Conservation (phyloP, 2,888 invertebrate species). For the Melipona bicolor region DNA sequence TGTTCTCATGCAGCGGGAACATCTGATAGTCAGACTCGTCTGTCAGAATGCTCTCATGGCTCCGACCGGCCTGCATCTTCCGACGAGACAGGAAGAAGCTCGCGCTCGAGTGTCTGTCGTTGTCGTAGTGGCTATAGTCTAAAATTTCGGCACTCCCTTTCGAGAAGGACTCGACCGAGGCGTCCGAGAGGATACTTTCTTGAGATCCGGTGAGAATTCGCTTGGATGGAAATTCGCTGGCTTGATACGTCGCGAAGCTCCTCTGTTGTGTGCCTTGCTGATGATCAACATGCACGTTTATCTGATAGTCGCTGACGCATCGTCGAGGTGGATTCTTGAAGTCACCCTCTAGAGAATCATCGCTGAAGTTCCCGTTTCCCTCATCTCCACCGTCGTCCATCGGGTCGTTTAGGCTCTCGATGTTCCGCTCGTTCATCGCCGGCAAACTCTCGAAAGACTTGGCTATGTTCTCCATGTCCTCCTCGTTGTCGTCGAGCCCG, state of each 20-base stretch:
- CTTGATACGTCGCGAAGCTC: conserved; percentile 69
- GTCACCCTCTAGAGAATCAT: conserved; percentile 90
- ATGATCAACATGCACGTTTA: conserved; percentile 85
- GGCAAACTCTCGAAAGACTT: conserved; percentile 82
- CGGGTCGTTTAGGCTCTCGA: conserved; percentile 74
- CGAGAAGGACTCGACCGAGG: conserved; percentile 79
- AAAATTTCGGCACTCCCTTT: conserved; percentile 79
- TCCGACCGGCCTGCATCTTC: conserved; percentile 87
- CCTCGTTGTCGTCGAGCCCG: conserved; percentile 86
- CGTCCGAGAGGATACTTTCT: conserved; percentile 81
- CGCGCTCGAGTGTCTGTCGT: conserved; percentile 86
- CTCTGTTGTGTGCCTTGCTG: conserved; percentile 58
- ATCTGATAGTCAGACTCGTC: conserved; percentile 89
- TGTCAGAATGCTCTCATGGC: conserved; percentile 92
- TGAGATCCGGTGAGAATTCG: conserved; percentile 78
- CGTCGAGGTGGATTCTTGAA: conserved; percentile 87
- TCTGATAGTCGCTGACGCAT: conserved; percentile 92
- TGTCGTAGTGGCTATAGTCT: conserved; percentile 79
- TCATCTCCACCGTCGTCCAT: conserved; percentile 85
- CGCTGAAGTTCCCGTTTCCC: conserved; percentile 90
- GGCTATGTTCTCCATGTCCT: conserved; percentile 75
- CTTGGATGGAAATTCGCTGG: conserved; percentile 53
- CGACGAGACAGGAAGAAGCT: conserved; percentile 92
- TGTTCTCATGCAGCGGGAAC: conserved; percentile 85
- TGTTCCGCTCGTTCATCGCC: conserved; percentile 78